Base-by-base conservation (phyloP, 2,797 vertebrate species). In the Coreius guichenoti region DNA sequence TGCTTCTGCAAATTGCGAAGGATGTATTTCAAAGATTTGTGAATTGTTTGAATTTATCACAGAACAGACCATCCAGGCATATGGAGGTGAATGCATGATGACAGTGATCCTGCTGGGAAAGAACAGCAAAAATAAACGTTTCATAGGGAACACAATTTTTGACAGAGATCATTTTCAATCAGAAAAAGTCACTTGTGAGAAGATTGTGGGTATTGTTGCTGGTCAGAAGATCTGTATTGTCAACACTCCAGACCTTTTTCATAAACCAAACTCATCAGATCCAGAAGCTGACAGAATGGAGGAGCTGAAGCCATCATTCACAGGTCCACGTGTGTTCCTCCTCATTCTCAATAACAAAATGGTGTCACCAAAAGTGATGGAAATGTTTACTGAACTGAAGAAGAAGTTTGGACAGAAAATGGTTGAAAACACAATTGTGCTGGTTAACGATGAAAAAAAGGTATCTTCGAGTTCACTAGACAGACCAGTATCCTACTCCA, bases 91-190 rank as follows among this genome's bases (percentile, higher is more conserved):
- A 2, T 1, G 8, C 39, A 56, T 45, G 29, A 39, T 58, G 33
- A 83, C 73, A 67, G 51, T 79, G 39, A 29, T 87, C 16, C 65
- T 87, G 12, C 63, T 88, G 31, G 87, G 87, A 74, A 82, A 85
- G 67, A 74, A n/a, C 9, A n/a, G 56, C 54, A 23, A 13, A 2
- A 6, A 65, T 14, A 88, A 85, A 36, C n/a, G n/a, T 31, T 29
- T 43, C 7, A 67, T 85, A 43, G 83, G 72, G 31, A 85, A 88
- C 76, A 12, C 0, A 26, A 58, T 88, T 67, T 29, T 88, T 4
- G 23, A 36, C 31, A 26, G 19, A n/a, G 5, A 56, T 14, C 0
- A 31, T 47, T 83, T 87, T 33, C 31, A 3, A 26, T 17, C 56
- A 70, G 29, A 77, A 45, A 67, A 5, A 0, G 4, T 6, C n/a